Evolutionary conservation across 2,888 invertebrate species (phyloP).

Genomic region (Tuberolachnus salignus): DNA sequence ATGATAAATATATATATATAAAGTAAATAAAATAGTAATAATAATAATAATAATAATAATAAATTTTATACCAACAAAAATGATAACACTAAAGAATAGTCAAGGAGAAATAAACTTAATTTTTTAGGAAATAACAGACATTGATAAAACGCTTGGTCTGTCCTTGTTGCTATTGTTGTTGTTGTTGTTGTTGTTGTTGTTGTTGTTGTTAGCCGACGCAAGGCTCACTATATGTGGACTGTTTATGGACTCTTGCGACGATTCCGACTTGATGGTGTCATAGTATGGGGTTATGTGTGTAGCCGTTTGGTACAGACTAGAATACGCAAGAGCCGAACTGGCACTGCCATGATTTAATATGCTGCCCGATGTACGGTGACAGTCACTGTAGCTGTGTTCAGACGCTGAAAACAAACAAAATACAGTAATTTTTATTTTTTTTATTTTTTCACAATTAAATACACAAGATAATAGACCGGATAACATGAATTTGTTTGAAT

Average conservation of each 20-base stretch:
- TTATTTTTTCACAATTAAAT: background rate
- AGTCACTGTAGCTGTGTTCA: constrained; percentile 57
- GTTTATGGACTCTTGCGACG: constrained; percentile 41
- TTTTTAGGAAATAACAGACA: constrained; percentile 53
- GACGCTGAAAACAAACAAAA: constrained; percentile 23
- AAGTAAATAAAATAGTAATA: constrained; percentile 25
- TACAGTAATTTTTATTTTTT: no score
- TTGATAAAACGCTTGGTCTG: constrained; percentile 44
- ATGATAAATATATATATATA: constrained; percentile 41
- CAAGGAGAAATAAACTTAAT: constrained; percentile 34
- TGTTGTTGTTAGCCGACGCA: constrained; percentile 49
- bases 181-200: constrained; percentile 48
- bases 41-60: constrained; percentile 33
- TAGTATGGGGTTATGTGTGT: constrained; percentile 56
- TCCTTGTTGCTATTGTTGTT: constrained; percentile 49
- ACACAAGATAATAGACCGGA: no score
- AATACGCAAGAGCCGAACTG: constrained; percentile 57
- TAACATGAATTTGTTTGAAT: no score
- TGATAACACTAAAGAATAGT: constrained; percentile 49
- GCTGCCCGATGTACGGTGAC: constrained; percentile 55
- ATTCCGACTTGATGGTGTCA: constrained; percentile 44
- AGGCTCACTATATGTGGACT: constrained; percentile 50
- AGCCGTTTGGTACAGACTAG: constrained; percentile 58
- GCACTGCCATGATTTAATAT: constrained; percentile 57
- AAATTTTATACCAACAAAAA: constrained; percentile 44